These are phyloP conservation scores for Sebastes minor DNA, from an alignment of 2,797 vertebrate species.

Conservation along the genomic window DNA sequence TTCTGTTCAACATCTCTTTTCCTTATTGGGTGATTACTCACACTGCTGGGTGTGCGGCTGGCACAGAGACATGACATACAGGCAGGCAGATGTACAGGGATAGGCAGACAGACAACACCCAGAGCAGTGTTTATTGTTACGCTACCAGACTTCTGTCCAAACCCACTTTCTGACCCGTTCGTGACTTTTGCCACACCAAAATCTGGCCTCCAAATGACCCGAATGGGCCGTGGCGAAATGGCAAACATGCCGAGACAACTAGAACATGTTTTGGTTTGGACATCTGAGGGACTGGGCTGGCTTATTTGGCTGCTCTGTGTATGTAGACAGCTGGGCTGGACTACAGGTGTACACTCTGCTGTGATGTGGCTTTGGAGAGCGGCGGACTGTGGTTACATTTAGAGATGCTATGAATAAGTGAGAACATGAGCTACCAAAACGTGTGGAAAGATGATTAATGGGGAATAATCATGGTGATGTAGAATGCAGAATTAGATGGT, in stretches of 20 bases:
- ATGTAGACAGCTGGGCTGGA: constrained; percentile 79
- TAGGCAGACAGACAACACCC: constrained; percentile 75
- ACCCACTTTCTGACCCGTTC: constrained; percentile 63
- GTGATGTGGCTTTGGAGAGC: constrained; percentile 69
- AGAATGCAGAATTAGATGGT: not conserved
- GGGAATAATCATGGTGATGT: not conserved
- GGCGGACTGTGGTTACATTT: constrained; percentile 53
- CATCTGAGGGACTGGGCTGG: constrained; percentile 66
- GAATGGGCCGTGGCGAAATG: constrained; percentile 60
- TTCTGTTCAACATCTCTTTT: constrained; percentile 68
- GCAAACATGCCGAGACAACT: constrained; percentile 75
- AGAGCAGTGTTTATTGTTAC: constrained; percentile 70
- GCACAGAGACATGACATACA: constrained; percentile 59
- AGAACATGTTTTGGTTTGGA: constrained; percentile 76
- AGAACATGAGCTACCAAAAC: constrained; percentile 52
- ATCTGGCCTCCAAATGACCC: constrained; percentile 81
- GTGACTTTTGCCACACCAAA: constrained; percentile 68
- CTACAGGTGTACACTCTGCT: constrained; percentile 73
- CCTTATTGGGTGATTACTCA: constrained; percentile 69
- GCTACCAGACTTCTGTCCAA: constrained; percentile 65
- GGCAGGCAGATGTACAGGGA: constrained; percentile 69
- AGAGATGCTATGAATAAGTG: constrained; percentile 61
- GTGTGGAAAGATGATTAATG: constrained; percentile 51
- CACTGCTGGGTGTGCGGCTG: constrained; percentile 64
- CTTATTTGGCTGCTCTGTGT: constrained; percentile 67